Base-by-base conservation (phyloP, 2,113 vertebrate species). In the Phalacrocorax pelagicus region DNA sequence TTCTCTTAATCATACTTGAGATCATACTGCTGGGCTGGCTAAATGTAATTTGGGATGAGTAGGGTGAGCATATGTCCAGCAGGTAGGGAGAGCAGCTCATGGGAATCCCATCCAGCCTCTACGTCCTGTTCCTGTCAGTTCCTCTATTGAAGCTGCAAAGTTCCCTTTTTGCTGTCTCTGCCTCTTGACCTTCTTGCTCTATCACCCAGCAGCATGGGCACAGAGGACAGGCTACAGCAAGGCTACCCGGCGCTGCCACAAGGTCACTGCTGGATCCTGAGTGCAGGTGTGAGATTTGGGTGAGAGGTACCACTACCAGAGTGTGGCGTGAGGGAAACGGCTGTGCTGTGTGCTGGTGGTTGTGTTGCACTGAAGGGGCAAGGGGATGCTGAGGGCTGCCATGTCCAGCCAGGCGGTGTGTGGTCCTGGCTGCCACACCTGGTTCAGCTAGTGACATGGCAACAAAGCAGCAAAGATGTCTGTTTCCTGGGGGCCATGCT, bases 401-500 rank as follows among this genome's bases (percentile, higher is more conserved):
- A 1, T 6, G 26, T 15, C 46, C 3, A 4, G 12, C 24, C 0
- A 2, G 36, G 18, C 1, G 1, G 22, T 12, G 22, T 0, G 5
- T 21, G 12, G n/a, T 46, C 61, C 7, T 1, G 15, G 36, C 34
- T 70, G 55, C 59, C 6, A 4, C 36, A 8, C 0, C 1, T 2
- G 22, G 12, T 18, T 58, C 36, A 26, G 30, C 52, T 36, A 29
- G 77, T 17, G 71, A 46, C 10, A 6, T 6, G 30, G 21, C 0
- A 4, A 29, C 12, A 13, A 61, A 61, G 62, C 27, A 38, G 38
- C 18, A n/a, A n/a, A 44, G 0, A 0, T 8, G 27, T 8, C n/a
- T 75, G 38, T 15, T 65, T 82, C 10, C 36, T 17, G 67, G 21
- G 21, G 52, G 21, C 44, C n/a, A 0, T 2, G 58, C 36, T 66